Conservation (phyloP, 2,113 vertebrate genomes). For the Ictalurus punctatus region DNA sequence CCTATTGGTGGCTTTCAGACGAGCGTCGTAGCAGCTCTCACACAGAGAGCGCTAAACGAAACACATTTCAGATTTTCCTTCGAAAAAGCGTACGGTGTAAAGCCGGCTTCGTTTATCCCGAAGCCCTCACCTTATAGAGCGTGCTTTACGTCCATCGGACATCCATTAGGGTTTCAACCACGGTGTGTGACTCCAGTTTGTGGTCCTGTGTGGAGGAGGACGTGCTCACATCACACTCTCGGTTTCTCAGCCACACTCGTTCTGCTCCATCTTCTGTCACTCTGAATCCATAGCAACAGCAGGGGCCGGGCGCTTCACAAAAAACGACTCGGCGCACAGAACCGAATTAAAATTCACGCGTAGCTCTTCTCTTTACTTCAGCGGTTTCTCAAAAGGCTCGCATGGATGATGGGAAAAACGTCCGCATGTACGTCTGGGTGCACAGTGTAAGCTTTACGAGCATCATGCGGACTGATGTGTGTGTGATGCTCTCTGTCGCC, state of each 20-base stretch:
- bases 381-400: background rate
- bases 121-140: background rate
- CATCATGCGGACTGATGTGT: background rate
- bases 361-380: background rate
- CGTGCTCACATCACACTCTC: background rate
- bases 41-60: no score
- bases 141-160: background rate
- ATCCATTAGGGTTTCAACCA: background rate
- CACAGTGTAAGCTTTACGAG: background rate
- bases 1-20: background rate
- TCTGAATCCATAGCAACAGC: constrained; percentile 52
- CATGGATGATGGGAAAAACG: background rate
- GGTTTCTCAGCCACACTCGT: constrained; percentile 25
- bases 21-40: background rate
- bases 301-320: constrained; percentile 8
- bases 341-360: constrained; percentile 4
- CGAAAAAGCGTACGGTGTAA: background rate
- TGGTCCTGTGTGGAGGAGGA: constrained; percentile 41
- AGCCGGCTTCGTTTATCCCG: background rate
- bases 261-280: constrained; percentile 40
- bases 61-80: background rate
- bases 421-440: background rate
- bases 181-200: background rate
- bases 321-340: background rate
- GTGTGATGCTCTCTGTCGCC: background rate